Conservation (phyloP, 2,797 vertebrate genomes). For the Poliocrania exsul region DNA sequence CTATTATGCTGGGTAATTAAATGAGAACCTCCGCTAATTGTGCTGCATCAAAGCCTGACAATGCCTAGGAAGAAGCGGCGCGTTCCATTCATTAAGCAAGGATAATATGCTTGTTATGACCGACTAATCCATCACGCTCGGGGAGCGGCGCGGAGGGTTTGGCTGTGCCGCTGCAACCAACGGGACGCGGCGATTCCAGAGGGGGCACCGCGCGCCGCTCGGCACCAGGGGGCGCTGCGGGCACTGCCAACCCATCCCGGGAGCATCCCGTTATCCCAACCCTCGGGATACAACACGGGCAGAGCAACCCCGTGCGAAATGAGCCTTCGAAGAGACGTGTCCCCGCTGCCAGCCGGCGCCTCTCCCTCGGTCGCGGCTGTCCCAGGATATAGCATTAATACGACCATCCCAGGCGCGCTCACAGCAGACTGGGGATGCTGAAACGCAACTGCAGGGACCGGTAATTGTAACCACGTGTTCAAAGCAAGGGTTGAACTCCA, state of each 20-base stretch:
- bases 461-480: background rate
- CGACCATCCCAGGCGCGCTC: too few species aligned
- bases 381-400: rapidly evolving
- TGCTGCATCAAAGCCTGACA: background rate
- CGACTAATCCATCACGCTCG: background rate
- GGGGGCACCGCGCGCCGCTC: background rate
- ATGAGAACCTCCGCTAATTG: constrained; percentile 44
- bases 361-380: background rate
- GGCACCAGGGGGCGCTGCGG: constrained; percentile 39
- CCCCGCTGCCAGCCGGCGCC: background rate
- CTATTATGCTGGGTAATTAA: constrained; percentile 25
- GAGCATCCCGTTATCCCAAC: background rate
- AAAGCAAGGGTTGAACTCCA: background rate
- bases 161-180: too few species aligned
- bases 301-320: background rate
- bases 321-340: background rate
- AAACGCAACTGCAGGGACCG: background rate
- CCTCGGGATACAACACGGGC: background rate
- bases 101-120: background rate
- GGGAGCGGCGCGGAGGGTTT: background rate
- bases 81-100: background rate
- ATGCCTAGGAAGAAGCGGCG: background rate
- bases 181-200: background rate
- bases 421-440: background rate
- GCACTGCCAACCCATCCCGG: background rate